phyloP scores from a whole-genome alignment of 2,797 vertebrate genomes.

The Smutsia temminckii region DNA sequence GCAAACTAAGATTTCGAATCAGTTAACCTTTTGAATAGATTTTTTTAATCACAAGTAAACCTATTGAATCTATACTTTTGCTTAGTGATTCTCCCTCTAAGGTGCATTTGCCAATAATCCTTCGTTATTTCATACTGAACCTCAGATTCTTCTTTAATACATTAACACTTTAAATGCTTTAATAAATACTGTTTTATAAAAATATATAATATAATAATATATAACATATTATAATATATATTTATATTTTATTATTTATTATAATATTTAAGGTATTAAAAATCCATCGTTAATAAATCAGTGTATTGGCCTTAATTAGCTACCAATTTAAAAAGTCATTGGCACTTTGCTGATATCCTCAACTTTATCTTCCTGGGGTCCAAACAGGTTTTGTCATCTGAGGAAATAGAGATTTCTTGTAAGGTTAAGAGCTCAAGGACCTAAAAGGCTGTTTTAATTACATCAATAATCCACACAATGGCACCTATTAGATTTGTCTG shows the following conservation, averaged over 20 bases:
- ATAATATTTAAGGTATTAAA: not conserved
- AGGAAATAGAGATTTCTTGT: not conserved
- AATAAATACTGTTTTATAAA: no score
- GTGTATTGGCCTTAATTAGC: not conserved
- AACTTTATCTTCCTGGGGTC: slow-evolving; percentile 1
- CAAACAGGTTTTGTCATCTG: not conserved
- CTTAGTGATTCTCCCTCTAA: not conserved
- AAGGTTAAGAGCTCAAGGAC: slow-evolving; percentile 21
- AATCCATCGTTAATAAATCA: not conserved
- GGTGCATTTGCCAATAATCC: not conserved
- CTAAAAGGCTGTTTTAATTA: slow-evolving; percentile 32
- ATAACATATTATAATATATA: no score
- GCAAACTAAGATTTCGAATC: not conserved
- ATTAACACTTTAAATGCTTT: not conserved
- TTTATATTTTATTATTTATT: no score
- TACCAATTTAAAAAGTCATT: slow-evolving; percentile 3
- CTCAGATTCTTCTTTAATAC: not conserved
- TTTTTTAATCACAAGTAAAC: slow-evolving; percentile 18
- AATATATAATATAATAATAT: no score
- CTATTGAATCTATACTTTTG: not conserved
- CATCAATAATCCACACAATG: slow-evolving; percentile 19
- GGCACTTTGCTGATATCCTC: not conserved
- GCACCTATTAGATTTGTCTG: slow-evolving; percentile 44
- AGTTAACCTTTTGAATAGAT: slow-evolving; percentile 8
- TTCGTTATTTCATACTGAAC: not conserved